Conservation (phyloP, 1,140 invertebrate genomes). For the Pseudomyrmex sp. region DNA sequence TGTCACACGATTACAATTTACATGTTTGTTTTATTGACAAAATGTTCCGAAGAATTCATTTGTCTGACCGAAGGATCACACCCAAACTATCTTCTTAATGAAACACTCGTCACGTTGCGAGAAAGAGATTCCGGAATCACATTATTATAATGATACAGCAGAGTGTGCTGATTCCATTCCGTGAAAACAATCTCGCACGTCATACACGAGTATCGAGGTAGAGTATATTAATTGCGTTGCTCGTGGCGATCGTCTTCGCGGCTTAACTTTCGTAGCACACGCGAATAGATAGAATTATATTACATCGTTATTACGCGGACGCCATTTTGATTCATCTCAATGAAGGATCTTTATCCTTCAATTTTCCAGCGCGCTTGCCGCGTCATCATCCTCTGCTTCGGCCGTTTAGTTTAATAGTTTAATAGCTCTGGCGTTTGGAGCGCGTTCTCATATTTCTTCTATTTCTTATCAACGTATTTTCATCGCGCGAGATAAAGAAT, state of each 20-base stretch:
- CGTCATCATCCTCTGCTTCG: not conserved
- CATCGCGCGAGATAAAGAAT: not conserved
- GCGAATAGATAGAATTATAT: constrained; percentile 9
- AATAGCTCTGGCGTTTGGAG: not conserved
- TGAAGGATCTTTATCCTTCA: constrained; percentile 31
- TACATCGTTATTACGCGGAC: constrained; percentile 28
- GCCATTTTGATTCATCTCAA: constrained; percentile 31
- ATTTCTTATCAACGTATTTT: constrained; percentile 1
- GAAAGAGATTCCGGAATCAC: constrained; percentile 4
- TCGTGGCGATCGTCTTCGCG: constrained; percentile 34
- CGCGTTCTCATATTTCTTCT: not conserved
- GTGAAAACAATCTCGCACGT: constrained; percentile 24
- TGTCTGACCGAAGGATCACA: constrained; percentile 2
- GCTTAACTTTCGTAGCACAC: not conserved
- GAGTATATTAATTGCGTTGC: constrained; percentile 42
- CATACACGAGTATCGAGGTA: not conserved
- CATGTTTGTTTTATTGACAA: constrained; percentile 14
- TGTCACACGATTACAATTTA: not conserved
- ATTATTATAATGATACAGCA: constrained; percentile 55
- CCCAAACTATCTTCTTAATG: constrained; percentile 31
- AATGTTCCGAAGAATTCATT: constrained; percentile 2
- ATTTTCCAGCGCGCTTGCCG: not conserved
- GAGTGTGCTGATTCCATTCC: constrained; percentile 27
- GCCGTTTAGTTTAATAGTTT: constrained; percentile 20
- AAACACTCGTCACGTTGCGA: not conserved